phyloP scores from a whole-genome alignment of 2,797 vertebrate genomes.

The Threskiornis aethiopicus region DNA sequence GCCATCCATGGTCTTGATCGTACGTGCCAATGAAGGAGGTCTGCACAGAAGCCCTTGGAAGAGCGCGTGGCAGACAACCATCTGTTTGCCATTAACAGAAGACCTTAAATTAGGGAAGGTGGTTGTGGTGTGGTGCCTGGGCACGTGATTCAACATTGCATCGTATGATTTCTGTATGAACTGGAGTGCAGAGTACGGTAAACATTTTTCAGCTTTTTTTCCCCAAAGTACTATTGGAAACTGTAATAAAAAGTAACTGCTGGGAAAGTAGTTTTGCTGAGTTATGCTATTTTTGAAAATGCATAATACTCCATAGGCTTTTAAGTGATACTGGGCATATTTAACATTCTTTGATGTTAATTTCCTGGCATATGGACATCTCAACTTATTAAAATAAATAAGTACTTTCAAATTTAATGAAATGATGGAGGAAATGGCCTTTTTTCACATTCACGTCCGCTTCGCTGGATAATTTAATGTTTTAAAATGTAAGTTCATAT shows the following conservation, averaged over 20 bases:
- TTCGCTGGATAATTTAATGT: conserved; percentile 71
- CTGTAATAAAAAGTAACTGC: conserved; percentile 36
- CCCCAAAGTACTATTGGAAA: neutral
- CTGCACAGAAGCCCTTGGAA: neutral
- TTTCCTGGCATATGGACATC: conserved; percentile 75
- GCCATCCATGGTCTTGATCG: neutral
- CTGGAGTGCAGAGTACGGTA: neutral
- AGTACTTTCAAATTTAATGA: conserved; percentile 73
- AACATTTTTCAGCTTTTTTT: neutral
- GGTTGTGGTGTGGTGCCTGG: neutral
- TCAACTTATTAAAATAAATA: conserved; percentile 73
- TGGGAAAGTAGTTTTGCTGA: conserved; percentile 54
- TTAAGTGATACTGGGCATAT: conserved; percentile 46
- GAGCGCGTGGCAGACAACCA: neutral
- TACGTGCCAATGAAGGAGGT: neutral
- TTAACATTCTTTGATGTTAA: conserved; percentile 76
- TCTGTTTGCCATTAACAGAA: neutral
- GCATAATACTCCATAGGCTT: conserved; percentile 45
- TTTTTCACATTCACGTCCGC: conserved; percentile 58
- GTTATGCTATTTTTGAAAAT: conserved; percentile 50
- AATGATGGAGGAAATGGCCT: conserved; percentile 56
- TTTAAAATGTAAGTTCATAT: conserved; percentile 68
- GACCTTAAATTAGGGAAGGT: neutral
- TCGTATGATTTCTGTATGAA: neutral
- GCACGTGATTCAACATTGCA: neutral